Evolutionary conservation across 2,797 vertebrate species (phyloP).

Genomic region (Onychomys torridus): DNA sequence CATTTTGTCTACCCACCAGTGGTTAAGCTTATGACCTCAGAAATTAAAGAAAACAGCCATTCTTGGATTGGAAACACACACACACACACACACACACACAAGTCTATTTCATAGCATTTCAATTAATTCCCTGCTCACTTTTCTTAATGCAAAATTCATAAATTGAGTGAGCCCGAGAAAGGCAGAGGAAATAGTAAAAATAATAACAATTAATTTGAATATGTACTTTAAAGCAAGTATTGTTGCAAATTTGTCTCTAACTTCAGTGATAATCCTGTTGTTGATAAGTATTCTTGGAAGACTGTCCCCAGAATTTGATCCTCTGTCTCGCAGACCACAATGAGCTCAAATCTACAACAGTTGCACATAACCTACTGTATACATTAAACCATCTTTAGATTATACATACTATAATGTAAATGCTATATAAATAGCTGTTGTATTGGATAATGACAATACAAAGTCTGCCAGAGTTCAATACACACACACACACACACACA

Average conservation of each 20-base stretch:
- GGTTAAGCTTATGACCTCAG: background rate
- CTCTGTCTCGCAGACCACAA: background rate
- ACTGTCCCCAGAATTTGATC: background rate
- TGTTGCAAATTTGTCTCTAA: constrained; percentile 28
- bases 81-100: background rate
- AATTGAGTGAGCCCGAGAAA: background rate
- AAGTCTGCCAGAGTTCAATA: background rate
- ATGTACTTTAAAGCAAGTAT: constrained; percentile 2
- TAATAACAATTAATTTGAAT: constrained; percentile 7
- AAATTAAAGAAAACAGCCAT: constrained; percentile 46
- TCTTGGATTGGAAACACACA: background rate
- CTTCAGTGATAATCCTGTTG: background rate
- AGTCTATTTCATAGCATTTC: background rate
- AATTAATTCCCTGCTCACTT: background rate
- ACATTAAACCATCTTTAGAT: background rate
- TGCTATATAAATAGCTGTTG: background rate
- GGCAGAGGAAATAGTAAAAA: constrained; percentile 1
- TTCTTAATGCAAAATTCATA: constrained; percentile 53
- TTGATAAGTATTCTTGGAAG: background rate
- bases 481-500: background rate
- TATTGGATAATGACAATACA: background rate
- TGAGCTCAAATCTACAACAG: background rate
- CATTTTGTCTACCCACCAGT: background rate
- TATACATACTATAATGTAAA: background rate
- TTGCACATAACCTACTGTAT: background rate